A percentile compares a stretch with the other conserved stretches of the same genome.
Conservation (phyloP, 2,113 vertebrate genomes). For the Tichodroma muraria region DNA sequence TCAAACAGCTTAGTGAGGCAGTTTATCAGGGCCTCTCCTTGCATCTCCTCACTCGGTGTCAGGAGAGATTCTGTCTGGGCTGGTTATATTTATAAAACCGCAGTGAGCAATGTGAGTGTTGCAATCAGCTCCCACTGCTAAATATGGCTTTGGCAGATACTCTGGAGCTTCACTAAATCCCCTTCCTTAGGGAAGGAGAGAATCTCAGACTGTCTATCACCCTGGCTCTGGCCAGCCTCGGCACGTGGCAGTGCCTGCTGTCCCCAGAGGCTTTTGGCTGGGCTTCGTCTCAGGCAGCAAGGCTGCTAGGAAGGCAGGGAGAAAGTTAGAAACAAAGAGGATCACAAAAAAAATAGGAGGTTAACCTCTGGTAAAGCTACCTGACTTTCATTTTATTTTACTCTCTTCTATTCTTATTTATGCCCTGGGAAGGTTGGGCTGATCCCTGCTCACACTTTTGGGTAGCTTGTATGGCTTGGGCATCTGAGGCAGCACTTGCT, state of each 20-base stretch:
- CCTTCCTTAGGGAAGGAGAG: background rate
- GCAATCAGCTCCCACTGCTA: background rate
- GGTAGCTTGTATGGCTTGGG: fast-evolving
- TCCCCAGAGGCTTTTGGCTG: background rate
- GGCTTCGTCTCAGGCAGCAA: background rate
- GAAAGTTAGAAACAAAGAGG: background rate
- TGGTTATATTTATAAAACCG: slow-evolving; percentile 3
- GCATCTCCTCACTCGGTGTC: background rate
- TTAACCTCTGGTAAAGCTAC: background rate
- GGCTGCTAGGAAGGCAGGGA: background rate
- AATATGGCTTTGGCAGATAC: slow-evolving; percentile 23
- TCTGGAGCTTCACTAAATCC: background rate
- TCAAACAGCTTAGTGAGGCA: background rate
- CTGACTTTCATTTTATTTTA: too few species aligned
- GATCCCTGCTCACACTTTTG: background rate
- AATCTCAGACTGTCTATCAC: background rate
- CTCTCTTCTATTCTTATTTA: background rate
- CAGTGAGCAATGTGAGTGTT: background rate
- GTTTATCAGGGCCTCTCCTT: background rate
- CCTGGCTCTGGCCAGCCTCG: background rate
- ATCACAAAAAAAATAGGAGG: background rate
- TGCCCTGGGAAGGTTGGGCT: background rate
- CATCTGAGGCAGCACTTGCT: background rate
- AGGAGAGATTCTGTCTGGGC: background rate
- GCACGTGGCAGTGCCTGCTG: background rate